Evolutionary conservation across 2,113 vertebrate genomes (phyloP).

Genomic region (Pelusios castaneus): DNA sequence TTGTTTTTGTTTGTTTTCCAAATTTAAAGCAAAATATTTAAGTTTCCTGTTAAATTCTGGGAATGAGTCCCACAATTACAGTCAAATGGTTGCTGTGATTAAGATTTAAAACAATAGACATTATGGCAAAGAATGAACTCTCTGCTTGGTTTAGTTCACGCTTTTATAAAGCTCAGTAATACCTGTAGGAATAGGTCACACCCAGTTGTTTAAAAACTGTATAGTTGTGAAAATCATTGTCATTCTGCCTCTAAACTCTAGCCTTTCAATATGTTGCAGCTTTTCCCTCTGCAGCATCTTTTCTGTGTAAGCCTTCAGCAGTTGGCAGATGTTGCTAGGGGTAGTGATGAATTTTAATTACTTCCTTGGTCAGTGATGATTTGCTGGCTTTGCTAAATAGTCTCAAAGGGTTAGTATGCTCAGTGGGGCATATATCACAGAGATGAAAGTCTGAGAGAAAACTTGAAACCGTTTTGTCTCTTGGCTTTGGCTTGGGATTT

Average conservation of each 20-base stretch:
- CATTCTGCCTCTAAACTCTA: neutral
- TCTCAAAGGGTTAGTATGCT: neutral
- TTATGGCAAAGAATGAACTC: neutral
- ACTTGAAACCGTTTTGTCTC: neutral
- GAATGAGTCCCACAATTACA: neutral
- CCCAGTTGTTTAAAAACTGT: neutral
- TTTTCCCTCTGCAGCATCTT: neutral
- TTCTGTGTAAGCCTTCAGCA: neutral
- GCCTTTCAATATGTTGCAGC: neutral
- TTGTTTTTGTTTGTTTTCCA: neutral
- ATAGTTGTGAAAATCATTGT: neutral
- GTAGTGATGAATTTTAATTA: constrained; percentile 47
- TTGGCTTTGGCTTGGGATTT: constrained; percentile 1
- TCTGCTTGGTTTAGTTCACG: neutral
- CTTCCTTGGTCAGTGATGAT: neutral
- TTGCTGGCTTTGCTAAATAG: constrained; percentile 21
- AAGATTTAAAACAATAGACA: neutral
- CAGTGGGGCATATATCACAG: neutral
- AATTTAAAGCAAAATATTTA: neutral
- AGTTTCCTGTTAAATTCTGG: neutral
- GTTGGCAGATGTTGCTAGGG: neutral
- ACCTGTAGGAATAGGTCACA: neutral
- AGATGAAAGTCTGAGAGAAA: constrained; percentile 9
- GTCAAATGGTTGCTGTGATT: neutral
- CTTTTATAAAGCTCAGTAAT: neutral